phyloP scores from a whole-genome alignment of 2,113 vertebrate genomes.

The Microtus richardsoni region DNA sequence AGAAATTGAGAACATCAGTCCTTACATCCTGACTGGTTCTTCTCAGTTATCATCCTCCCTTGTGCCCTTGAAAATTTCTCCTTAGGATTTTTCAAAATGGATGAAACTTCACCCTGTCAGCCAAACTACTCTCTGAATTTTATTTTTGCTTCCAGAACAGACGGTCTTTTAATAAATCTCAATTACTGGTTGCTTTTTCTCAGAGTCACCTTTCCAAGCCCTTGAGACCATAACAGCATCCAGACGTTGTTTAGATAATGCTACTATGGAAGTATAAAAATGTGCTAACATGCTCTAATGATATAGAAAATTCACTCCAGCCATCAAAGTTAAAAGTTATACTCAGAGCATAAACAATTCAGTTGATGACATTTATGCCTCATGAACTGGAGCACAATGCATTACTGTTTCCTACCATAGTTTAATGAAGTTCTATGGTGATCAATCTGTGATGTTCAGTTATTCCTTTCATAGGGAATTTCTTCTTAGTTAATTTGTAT shows the following conservation, averaged over 20 bases:
- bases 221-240: not conserved
- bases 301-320: not conserved
- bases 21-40: not conserved
- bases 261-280: not conserved
- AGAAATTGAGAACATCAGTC: not conserved
- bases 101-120: not conserved
- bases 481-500: slow-evolving; percentile 25
- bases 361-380: not conserved
- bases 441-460: not conserved
- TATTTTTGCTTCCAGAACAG: not conserved
- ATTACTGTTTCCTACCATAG: not conserved
- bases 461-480: not conserved
- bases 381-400: not conserved
- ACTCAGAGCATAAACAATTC: not conserved
- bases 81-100: not conserved
- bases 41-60: not conserved
- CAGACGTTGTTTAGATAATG: not conserved
- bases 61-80: not conserved
- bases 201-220: not conserved
- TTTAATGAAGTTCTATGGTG: not conserved
- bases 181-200: not conserved
- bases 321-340: not conserved
- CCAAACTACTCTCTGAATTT: not conserved
- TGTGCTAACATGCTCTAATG: not conserved
- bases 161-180: not conserved